A percentile compares a stretch with the other conserved stretches of the same genome.
Evolutionary conservation across 1,140 invertebrate genomes (phyloP).

Genomic region (Euura lappo): DNA sequence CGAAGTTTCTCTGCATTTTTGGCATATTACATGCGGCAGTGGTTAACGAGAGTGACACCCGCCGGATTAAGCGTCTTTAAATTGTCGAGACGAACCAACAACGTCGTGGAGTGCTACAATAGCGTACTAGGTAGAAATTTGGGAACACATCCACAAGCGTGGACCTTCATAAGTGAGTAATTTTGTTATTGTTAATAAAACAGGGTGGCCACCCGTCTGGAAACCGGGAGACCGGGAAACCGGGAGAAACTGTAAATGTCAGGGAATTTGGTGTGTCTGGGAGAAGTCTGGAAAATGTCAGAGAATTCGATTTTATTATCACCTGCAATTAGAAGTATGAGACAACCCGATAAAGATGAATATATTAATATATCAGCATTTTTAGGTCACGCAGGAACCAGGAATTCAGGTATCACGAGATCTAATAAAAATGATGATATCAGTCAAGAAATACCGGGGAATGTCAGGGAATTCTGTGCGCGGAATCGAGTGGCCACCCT

Average conservation of each 20-base stretch:
- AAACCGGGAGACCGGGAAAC: background rate
- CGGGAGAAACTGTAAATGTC: background rate
- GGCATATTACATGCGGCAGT: constrained; percentile 14
- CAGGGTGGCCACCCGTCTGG: background rate
- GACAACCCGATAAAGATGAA: too few species aligned
- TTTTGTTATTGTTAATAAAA: background rate
- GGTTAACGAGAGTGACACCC: constrained; percentile 9
- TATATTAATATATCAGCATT: too few species aligned
- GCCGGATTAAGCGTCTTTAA: constrained; percentile 10
- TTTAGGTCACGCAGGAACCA: too few species aligned
- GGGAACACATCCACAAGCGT: constrained; percentile 12
- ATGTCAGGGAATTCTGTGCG: too few species aligned
- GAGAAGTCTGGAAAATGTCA: too few species aligned
- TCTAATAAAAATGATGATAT: too few species aligned
- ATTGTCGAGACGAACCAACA: constrained; percentile 15
- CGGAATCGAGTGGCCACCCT: too few species aligned
- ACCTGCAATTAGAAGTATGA: too few species aligned
- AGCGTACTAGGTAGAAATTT: background rate
- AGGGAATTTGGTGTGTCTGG: too few species aligned
- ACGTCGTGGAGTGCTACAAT: constrained; percentile 16
- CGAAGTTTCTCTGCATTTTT: background rate
- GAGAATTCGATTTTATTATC: too few species aligned
- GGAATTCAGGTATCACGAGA: too few species aligned
- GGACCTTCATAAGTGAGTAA: constrained; percentile 18
- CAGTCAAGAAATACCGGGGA: too few species aligned